Percentiles rank a stretch among this genome's conserved stretches.
Evolutionary conservation across 2,113 vertebrate genomes (phyloP).

Genomic region (Phylloscopus whistleri): DNA sequence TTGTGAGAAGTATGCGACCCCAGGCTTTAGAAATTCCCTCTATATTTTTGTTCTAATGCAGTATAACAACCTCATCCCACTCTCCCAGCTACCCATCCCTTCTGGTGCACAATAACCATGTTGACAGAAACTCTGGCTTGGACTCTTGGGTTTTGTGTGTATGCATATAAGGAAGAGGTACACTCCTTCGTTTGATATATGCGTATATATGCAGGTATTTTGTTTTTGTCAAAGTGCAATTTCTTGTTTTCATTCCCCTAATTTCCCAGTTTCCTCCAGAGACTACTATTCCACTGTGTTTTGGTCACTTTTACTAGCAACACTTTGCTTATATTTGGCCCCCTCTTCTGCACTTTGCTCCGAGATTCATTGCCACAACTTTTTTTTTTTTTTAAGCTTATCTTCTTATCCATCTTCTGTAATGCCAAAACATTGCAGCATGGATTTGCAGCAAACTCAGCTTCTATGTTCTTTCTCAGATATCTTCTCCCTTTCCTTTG

Average conservation of each 20-base stretch:
- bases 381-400: not conserved
- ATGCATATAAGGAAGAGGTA: not conserved
- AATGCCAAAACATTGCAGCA: not conserved
- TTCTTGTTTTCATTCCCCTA: not conserved
- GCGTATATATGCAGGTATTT: not conserved
- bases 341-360: not conserved
- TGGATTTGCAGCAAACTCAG: not conserved
- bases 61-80: not conserved
- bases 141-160: not conserved
- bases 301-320: not conserved
- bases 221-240: not conserved
- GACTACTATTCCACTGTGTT: not conserved
- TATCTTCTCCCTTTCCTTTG: not conserved
- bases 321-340: not conserved
- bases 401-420: not conserved
- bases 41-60: slow-evolving; percentile 20
- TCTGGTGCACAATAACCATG: not conserved
- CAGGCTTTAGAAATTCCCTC: slow-evolving; percentile 42
- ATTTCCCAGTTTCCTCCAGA: not conserved
- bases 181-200: not conserved
- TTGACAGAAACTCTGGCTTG: not conserved
- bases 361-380: not conserved
- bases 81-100: not conserved
- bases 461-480: not conserved
- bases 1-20: slow-evolving; percentile 68